These are phyloP conservation scores for Microtus oregoni DNA, from an alignment of 2,113 vertebrate genomes.

Conservation along the genomic window DNA sequence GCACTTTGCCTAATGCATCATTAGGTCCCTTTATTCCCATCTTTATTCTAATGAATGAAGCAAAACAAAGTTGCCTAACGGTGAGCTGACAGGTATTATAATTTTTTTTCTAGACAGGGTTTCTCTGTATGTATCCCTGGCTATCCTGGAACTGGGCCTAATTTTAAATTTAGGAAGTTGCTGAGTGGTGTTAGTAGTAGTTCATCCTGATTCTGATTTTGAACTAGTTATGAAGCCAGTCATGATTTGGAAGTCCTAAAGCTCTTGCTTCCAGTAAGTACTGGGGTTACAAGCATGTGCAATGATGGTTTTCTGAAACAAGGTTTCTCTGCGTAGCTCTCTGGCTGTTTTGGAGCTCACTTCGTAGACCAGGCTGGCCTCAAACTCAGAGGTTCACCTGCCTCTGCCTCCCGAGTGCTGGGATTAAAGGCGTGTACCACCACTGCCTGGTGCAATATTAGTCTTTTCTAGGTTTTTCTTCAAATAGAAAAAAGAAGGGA, in stretches of 20 bases:
- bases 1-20: background rate
- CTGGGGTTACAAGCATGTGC: too few relatives aligned
- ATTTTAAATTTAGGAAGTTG: too few relatives aligned
- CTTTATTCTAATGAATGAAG: conserved; percentile 41
- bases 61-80: conserved; percentile 28
- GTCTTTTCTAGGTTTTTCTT: background rate
- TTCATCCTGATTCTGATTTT: background rate
- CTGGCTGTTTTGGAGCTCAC: background rate
- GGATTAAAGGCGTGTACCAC: background rate
- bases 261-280: background rate
- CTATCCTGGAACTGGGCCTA: too few relatives aligned
- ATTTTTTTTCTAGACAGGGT: background rate
- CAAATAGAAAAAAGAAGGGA: background rate
- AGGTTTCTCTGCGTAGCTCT: background rate
- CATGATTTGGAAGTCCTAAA: background rate
- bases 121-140: background rate
- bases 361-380: background rate
- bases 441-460: background rate
- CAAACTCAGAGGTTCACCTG: background rate
- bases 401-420: background rate
- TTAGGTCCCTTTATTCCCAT: background rate
- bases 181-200: background rate
- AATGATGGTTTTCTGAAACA: background rate
- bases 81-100: background rate
- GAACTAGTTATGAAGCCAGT: background rate